Conservation (phyloP, 2,888 invertebrate genomes). For the Lithophane semibrunnea region DNA sequence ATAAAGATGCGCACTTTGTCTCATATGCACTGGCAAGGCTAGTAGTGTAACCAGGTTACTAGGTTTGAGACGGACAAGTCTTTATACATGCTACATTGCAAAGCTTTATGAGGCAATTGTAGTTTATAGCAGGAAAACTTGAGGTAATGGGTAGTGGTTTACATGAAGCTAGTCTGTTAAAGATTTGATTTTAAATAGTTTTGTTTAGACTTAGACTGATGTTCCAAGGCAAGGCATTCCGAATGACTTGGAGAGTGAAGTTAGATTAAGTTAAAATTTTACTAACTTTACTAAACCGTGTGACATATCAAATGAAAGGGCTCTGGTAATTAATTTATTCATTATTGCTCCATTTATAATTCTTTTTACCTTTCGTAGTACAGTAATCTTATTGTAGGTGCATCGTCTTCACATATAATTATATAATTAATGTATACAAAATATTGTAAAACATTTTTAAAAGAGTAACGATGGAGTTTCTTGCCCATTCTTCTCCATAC, state of each 20-base stretch:
- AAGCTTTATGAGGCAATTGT: conserved; percentile 7
- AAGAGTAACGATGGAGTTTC: too few species aligned
- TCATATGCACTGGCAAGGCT: conserved; percentile 54
- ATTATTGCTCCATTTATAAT: too few species aligned
- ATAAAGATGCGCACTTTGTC: conserved; percentile 54
- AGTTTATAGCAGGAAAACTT: conserved; percentile 6
- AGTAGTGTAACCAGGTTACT: conserved; percentile 37
- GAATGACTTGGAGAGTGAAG: background rate
- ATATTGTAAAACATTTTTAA: too few species aligned
- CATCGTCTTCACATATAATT: too few species aligned
- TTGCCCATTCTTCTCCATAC: too few species aligned
- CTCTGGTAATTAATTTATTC: too few species aligned
- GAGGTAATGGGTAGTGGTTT: background rate
- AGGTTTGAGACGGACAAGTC: conserved; percentile 32
- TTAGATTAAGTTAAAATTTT: background rate
- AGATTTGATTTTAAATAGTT: background rate
- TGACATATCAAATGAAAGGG: too few species aligned
- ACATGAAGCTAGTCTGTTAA: background rate
- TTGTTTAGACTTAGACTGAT: background rate
- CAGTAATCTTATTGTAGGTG: too few species aligned
- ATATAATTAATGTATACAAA: too few species aligned
- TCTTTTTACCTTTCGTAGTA: too few species aligned
- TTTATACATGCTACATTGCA: background rate
- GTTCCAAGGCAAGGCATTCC: too few species aligned
- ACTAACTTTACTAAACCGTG: too few species aligned